Conservation (phyloP, 2,888 invertebrate genomes). For the Nephrotoma guestfalica region DNA sequence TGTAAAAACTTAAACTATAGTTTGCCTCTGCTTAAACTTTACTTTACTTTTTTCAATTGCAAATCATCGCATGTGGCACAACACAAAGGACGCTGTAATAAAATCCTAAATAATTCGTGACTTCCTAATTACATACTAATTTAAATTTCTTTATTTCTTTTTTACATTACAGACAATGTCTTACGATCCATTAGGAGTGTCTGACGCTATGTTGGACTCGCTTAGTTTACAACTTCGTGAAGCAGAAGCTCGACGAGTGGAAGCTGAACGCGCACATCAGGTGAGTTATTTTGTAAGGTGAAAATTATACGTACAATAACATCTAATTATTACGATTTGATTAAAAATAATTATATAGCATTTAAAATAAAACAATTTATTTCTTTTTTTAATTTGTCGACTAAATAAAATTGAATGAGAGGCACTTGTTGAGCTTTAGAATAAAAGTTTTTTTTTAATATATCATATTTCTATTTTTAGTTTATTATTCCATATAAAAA, state of each 20-base stretch:
- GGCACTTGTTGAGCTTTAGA: background rate
- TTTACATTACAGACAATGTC: conserved; percentile 18
- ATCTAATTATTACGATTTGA: background rate
- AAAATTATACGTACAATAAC: background rate
- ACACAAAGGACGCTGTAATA: too few relatives aligned
- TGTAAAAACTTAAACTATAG: too few relatives aligned
- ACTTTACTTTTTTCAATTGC: too few relatives aligned
- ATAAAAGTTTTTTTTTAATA: background rate
- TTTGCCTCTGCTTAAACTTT: too few relatives aligned
- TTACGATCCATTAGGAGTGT: conserved; percentile 22
- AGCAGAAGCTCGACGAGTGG: conserved; percentile 60
- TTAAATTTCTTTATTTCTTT: background rate
- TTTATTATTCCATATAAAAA: background rate
- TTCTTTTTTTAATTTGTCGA: background rate
- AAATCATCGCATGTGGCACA: too few relatives aligned
- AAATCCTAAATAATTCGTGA: too few relatives aligned
- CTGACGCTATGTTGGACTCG: conserved; percentile 37
- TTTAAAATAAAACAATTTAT: background rate
- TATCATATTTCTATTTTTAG: background rate
- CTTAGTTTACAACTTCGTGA: conserved; percentile 62
- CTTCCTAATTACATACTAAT: too few relatives aligned
- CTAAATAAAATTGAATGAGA: background rate
- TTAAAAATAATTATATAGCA: background rate
- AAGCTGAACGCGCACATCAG: conserved; percentile 60
- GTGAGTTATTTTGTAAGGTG: conserved; percentile 17